Conservation (phyloP, 2,797 vertebrate genomes). For the Odontamblyopus lacepedii region DNA sequence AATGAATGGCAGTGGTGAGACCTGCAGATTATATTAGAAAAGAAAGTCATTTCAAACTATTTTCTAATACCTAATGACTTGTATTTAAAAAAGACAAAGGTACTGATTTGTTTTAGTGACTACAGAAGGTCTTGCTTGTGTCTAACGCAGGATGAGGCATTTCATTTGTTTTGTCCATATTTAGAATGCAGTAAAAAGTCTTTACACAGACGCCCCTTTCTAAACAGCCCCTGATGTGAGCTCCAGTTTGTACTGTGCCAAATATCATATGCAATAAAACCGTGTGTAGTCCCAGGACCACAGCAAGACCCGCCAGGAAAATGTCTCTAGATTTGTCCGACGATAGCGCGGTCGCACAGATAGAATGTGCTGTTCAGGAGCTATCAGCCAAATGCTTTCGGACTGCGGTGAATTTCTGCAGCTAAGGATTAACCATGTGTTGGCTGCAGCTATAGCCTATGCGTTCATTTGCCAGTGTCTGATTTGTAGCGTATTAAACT, state of each 20-base stretch:
- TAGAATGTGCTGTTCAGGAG: conserved; percentile 81
- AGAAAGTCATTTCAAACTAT: conserved; percentile 88
- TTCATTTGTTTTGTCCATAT: conserved; percentile 80
- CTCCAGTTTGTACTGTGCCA: conserved; percentile 88
- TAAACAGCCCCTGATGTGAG: conserved; percentile 77
- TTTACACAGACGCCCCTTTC: conserved; percentile 84
- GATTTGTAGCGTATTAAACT: conserved; percentile 68
- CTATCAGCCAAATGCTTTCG: conserved; percentile 82
- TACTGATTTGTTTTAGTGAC: conserved; percentile 75
- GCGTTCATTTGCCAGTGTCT: conserved; percentile 71
- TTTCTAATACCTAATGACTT: conserved; percentile 95
- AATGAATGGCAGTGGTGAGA: conserved; percentile 76
- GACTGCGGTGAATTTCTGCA: conserved; percentile 88
- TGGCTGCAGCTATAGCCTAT: conserved; percentile 58
- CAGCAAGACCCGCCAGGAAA: conserved; percentile 57
- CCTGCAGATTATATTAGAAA: conserved; percentile 89
- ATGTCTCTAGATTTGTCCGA: conserved; percentile 64
- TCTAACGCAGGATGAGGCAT: conserved; percentile 65
- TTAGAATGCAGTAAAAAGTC: conserved; percentile 76
- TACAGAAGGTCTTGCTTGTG: conserved; percentile 67
- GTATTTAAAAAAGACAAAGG: conserved; percentile 82
- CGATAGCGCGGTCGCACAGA: conserved; percentile 67
- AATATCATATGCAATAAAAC: conserved; percentile 89
- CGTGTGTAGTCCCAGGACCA: conserved; percentile 68
- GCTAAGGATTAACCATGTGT: conserved; percentile 83